Conservation (phyloP, 1,140 invertebrate species). For the Rhagoletis pomonella region DNA sequence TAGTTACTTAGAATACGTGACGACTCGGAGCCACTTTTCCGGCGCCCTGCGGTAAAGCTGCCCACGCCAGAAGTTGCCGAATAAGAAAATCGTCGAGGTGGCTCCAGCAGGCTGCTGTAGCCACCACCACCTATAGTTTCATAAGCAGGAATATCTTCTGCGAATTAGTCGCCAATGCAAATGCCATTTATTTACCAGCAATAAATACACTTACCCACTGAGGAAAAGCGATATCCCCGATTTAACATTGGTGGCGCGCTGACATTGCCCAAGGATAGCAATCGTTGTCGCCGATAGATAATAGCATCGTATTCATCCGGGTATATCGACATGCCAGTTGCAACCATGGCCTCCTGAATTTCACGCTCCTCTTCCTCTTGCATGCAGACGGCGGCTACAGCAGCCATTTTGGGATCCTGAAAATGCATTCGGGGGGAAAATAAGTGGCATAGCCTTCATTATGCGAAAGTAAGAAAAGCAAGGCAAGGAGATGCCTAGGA, state of each 20-base stretch:
- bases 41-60: slow-evolving; percentile 74
- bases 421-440: not conserved
- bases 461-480: not conserved
- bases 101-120: slow-evolving; percentile 81
- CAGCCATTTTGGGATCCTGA: slow-evolving; percentile 79
- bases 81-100: slow-evolving; percentile 78
- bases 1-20: slow-evolving; percentile 75
- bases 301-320: slow-evolving; percentile 76
- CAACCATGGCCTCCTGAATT: slow-evolving; percentile 82
- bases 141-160: slow-evolving; percentile 27
- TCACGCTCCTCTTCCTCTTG: slow-evolving; percentile 86
- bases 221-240: slow-evolving; percentile 79
- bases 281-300: slow-evolving; percentile 76
- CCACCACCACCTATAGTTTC: slow-evolving; percentile 75
- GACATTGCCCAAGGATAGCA: slow-evolving; percentile 75
- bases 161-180: not conserved
- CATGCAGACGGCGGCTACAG: slow-evolving; percentile 82
- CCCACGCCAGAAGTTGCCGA: slow-evolving; percentile 63
- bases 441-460: no score
- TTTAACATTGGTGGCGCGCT: slow-evolving; percentile 75
- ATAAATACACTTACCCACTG: slow-evolving; percentile 76
- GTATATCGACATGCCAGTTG: slow-evolving; percentile 77
- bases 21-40: slow-evolving; percentile 71
- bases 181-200: not conserved
- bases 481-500: not conserved